Evolutionary conservation across 2,113 vertebrate genomes (phyloP), one percentile per base, ranked within the genome.

Genomic region (Leptobrachium ailaonicum): DNA sequence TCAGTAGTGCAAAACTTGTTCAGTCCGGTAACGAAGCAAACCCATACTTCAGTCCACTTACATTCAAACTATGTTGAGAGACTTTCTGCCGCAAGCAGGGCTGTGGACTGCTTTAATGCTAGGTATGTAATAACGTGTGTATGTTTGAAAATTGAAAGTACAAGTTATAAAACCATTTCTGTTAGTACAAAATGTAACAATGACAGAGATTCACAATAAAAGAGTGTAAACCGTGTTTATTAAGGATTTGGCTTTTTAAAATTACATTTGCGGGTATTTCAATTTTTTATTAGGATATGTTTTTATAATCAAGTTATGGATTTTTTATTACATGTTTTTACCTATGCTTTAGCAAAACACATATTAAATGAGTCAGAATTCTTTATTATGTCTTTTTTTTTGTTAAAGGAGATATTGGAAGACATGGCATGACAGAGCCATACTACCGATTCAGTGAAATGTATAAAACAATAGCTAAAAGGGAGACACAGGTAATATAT

Each of bases 31-130:
- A n/a, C n/a, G n/a, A n/a, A n/a, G n/a, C n/a, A n/a, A n/a, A 64
- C n/a, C 62, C 62, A 64, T 64, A 64, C 62, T 64, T 64, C 62
- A 64, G 62, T 64, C 6, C 62, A 64, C 62, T 4, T 64, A 64
- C 62, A 64, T 64, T 64, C 62, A 64, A 64, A 64, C 62, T 64
- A 64, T n/a, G n/a, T n/a, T n/a, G n/a, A n/a, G n/a, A n/a, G n/a
- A n/a, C n/a, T n/a, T n/a, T n/a, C n/a, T n/a, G 2, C 62, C 62
- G 12, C 62, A 64, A 64, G 62, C 62, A 20, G 62, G 62, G 62
- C 62, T 64, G 62, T 64, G 62, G 62, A 64, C 62, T n/a, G 1
- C 62, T 64, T 64, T 64, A 64, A 64, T 64, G 12, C 9, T 64
- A 64, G 62, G 62, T 64, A 64, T 64, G 62, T n/a, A 64, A 64